Percentiles rank a stretch among this genome's conserved stretches.
These are phyloP conservation scores for Synanceia verrucosa DNA, from an alignment of 2,797 vertebrate genomes.

Conservation along the genomic window DNA sequence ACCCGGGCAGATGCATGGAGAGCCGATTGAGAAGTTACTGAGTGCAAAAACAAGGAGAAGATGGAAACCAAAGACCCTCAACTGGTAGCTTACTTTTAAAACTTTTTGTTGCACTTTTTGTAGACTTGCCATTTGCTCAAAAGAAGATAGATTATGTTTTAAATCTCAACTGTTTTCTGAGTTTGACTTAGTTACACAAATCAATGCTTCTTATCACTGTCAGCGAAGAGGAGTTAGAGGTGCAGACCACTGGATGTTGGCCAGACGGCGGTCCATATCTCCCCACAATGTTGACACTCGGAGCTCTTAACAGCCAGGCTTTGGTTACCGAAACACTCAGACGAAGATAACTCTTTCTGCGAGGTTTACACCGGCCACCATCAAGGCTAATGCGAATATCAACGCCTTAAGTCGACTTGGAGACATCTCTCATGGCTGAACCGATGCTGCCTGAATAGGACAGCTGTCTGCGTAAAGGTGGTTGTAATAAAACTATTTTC, in stretches of 20 bases:
- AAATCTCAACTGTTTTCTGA: constrained; percentile 29
- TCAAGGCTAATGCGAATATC: constrained; percentile 75
- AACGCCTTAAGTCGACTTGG: constrained; percentile 50
- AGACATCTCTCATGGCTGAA: constrained; percentile 21
- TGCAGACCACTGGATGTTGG: constrained; percentile 71
- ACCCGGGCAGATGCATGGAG: constrained; percentile 51
- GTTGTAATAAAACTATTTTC: constrained; percentile 55
- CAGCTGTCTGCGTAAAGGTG: constrained; percentile 28
- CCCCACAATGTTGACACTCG: constrained; percentile 81
- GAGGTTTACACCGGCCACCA: constrained; percentile 69
- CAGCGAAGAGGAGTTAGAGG: constrained; percentile 52
- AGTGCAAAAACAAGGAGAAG: constrained; percentile 42
- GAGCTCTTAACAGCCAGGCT: constrained; percentile 79
- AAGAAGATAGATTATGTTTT: constrained; percentile 32
- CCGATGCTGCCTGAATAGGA: constrained; percentile 16
- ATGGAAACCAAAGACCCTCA: constrained; percentile 27
- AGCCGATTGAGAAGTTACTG: constrained; percentile 48
- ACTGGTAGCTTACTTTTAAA: constrained; percentile 6
- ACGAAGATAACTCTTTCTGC: constrained; percentile 67
- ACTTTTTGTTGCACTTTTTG: constrained; percentile 1
- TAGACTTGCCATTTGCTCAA: background rate
- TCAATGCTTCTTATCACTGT: constrained; percentile 64
- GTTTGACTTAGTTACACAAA: constrained; percentile 58
- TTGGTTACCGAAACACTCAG: constrained; percentile 73
- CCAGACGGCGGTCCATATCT: constrained; percentile 78